Base-by-base conservation (phyloP, 2,113 vertebrate species). In the Chaetura pelagica region DNA sequence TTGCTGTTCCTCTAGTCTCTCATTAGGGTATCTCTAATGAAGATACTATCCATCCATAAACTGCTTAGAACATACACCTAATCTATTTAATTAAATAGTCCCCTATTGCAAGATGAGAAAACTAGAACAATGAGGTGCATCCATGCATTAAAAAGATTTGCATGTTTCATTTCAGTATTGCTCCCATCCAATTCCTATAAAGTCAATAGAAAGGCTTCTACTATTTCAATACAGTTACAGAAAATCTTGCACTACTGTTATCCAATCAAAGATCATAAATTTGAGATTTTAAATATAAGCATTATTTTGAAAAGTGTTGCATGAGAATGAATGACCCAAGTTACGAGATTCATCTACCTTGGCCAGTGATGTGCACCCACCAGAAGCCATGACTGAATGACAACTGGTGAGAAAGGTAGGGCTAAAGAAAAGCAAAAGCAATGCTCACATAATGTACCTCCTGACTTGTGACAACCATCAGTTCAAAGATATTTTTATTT, bases 1-100 rank as follows among this genome's bases (percentile, higher is more conserved):
- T 89, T 78, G 90, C 74, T 94, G 32, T 96, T 95, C 27, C 77
- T 86, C 61, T 89, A 46, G 85, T 90, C 84, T 90, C 66, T 91
- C 64, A 86, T 91, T 85, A 80, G 21, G 42, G 5, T 81, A 46
- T 78, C 83, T 88, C 44, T 91, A 86, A 88, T 83, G 48, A 90
- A 84, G 64, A 55, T 67, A 88, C 84, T 90, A 80, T 38, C 46
- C 34, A 51, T 66, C 72, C 38, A 71, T 88, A 80, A 90, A 73
- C 82, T 89, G 51, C 83, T 91, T 90, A 71, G 57, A 74, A 88
- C 5, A 59, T 76, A 85, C 59, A 96, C 48, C 44, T 85, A 59
- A 73, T 67, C 73, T 86, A 32, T 93, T 76, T 91, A 79, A 91
- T 94, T 89, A 86, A 92, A 74, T 58, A 84, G 19, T 68, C 66